These are phyloP conservation scores for Heterochromis multidens DNA, from an alignment of 2,113 vertebrate genomes.

Conservation along the genomic window DNA sequence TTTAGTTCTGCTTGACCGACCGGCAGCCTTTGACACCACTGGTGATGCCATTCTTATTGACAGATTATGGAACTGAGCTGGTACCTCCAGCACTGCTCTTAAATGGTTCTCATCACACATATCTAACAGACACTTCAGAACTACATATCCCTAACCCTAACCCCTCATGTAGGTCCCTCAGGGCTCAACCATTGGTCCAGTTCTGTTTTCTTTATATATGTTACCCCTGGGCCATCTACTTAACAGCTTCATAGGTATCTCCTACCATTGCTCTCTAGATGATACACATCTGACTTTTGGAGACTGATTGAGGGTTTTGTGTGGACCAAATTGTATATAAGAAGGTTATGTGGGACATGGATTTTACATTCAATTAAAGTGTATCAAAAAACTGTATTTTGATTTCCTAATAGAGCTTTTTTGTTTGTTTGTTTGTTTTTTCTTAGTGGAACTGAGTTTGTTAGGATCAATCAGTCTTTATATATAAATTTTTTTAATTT, in stretches of 20 bases:
- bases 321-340: no score
- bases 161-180: accelerated
- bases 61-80: not conserved
- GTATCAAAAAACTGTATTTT: no score
- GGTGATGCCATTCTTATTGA: not conserved
- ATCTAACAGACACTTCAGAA: not conserved
- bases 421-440: no score
- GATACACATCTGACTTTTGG: not conserved
- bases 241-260: not conserved
- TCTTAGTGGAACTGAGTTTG: no score
- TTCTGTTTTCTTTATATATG: not conserved
- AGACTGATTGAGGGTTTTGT: not conserved
- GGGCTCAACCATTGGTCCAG: not conserved
- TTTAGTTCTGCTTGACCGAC: not conserved
- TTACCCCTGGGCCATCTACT: not conserved
- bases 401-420: no score
- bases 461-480: no score
- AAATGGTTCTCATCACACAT: not conserved
- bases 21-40: not conserved
- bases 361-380: no score
- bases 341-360: no score
- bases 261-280: not conserved
- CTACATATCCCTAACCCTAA: not conserved
- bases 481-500: no score
- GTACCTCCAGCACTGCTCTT: not conserved